Percentiles rank a stretch among this genome's conserved stretches.
These are phyloP conservation scores for Irena cyanogastra DNA, from an alignment of 2,113 vertebrate species.

Conservation along the genomic window DNA sequence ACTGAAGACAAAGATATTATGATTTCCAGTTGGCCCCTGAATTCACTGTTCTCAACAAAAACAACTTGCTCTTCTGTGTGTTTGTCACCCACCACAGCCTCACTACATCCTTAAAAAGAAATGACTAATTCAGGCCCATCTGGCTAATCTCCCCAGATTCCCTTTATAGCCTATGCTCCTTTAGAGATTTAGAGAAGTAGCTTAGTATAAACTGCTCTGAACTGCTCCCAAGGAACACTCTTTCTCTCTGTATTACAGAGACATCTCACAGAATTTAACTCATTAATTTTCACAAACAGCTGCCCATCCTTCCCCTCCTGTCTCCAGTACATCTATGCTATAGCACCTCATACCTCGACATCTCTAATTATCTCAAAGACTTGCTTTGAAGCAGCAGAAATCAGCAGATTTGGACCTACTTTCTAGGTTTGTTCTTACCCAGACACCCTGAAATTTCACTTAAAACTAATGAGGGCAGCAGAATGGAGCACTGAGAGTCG, in stretches of 20 bases:
- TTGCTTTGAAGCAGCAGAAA: background rate
- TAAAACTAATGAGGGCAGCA: background rate
- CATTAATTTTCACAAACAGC: background rate
- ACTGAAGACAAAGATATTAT: background rate
- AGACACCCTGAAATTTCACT: background rate
- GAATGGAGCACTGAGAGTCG: background rate
- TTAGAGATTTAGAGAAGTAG: conserved; percentile 57
- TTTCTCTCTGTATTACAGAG: background rate
- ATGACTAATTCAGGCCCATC: conserved; percentile 31
- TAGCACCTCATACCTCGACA: background rate
- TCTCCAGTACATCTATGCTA: background rate
- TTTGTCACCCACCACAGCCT: background rate
- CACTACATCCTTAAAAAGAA: background rate
- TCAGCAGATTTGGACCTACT: background rate
- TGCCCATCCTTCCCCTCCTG: background rate
- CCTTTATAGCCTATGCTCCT: conserved; percentile 25
- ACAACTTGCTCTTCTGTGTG: background rate
- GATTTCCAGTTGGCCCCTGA: background rate
- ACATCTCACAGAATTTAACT: background rate
- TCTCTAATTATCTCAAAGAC: background rate
- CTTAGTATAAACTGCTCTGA: conserved; percentile 49
- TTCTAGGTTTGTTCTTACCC: background rate
- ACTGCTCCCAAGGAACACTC: background rate
- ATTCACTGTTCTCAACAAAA: background rate
- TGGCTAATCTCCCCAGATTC: conserved; percentile 45